Base-by-base conservation (phyloP, 2,797 vertebrate genomes). In the Pseudochromis fuscus region DNA sequence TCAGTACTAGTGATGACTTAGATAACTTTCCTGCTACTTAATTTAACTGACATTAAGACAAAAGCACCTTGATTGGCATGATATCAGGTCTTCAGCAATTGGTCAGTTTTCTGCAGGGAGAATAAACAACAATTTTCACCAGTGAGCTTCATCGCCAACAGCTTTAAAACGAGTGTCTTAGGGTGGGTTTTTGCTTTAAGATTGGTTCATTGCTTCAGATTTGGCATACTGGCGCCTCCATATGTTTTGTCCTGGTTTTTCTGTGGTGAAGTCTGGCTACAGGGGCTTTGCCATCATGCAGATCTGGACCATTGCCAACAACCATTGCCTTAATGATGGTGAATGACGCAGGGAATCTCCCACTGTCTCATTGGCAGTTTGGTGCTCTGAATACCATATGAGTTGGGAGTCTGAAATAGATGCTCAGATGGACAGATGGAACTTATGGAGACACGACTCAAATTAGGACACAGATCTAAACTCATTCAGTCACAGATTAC, bases 211-310 rank as follows among this genome's bases (percentile, higher is more conserved):
- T 55, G 42, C 57, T 74, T 82, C 65, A 81, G 44, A 81, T 82
- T 82, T 84, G 79, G 74, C 80, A 79, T 64, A 49, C 57, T 75
- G 67, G 70, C 2, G 45, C 65, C 75, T 77, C 83, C 72, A 38
- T 86, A 80, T 85, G 76, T 67, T 69, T 33, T 56, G 72, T 45
- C 62, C 85, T 76, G 72, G 59, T 79, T 86, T 79, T 72, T 78
- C 68, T 72, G 37, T 74, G 77, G 71, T 73, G 63, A 83, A 75
- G 58, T 83, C 73, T 84, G 76, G 71, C 84, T 87, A 72, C 51
- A 80, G 75, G 81, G 81, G 46, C 42, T 85, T 87, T 87, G 83
- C 77, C 81, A 84, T 86, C 72, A 67, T 88, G 81, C 72, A 76
- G 73, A 81, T 86, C 72, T 88, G 77, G 58, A 74, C 48, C 24